These are phyloP conservation scores for Epizoanthus stellaris DNA, from an alignment of 92 coral and sea anemone species.

Conservation along the genomic window DNA sequence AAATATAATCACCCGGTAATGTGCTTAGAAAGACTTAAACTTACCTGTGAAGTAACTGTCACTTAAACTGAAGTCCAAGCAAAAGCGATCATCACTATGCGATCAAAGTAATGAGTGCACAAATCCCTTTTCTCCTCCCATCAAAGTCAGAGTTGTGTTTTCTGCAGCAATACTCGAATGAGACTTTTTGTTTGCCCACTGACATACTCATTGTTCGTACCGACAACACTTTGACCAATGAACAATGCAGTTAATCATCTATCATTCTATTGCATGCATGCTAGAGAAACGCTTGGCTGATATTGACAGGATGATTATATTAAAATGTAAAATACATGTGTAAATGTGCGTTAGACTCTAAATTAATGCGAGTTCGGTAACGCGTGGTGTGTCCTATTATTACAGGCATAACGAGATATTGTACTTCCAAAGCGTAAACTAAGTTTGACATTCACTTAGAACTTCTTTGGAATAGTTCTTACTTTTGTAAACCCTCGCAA, in stretches of 20 bases:
- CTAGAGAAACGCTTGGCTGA: slow-evolving; percentile 37
- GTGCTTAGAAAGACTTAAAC: not conserved
- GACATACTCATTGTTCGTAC: slow-evolving; percentile 38
- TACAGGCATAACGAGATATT: not conserved
- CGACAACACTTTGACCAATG: slow-evolving; percentile 39
- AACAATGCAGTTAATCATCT: slow-evolving; percentile 39
- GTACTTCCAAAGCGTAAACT: not conserved
- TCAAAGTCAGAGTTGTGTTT: not conserved
- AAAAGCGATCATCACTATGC: slow-evolving; percentile 15
- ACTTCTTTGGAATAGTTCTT: not conserved
- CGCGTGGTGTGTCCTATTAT: not conserved
- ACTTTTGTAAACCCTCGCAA: not conserved
- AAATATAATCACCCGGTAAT: not conserved
- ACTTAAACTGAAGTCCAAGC: slow-evolving; percentile 18
- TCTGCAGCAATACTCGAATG: slow-evolving; percentile 8
- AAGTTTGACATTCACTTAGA: not conserved
- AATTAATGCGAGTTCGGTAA: not conserved
- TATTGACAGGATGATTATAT: slow-evolving; percentile 22
- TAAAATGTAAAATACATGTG: slow-evolving; percentile 18
- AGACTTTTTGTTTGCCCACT: slow-evolving; percentile 23
- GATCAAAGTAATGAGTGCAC: slow-evolving; percentile 10
- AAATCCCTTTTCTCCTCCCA: slow-evolving; percentile 39
- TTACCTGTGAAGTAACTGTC: slow-evolving; percentile 33
- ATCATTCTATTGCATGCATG: slow-evolving; percentile 41
- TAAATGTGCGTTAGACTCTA: slow-evolving; percentile 7